Evolutionary conservation across 2,888 invertebrate genomes (phyloP), one percentile per base, ranked within the genome.

Genomic region (Cheilosia grossa): DNA sequence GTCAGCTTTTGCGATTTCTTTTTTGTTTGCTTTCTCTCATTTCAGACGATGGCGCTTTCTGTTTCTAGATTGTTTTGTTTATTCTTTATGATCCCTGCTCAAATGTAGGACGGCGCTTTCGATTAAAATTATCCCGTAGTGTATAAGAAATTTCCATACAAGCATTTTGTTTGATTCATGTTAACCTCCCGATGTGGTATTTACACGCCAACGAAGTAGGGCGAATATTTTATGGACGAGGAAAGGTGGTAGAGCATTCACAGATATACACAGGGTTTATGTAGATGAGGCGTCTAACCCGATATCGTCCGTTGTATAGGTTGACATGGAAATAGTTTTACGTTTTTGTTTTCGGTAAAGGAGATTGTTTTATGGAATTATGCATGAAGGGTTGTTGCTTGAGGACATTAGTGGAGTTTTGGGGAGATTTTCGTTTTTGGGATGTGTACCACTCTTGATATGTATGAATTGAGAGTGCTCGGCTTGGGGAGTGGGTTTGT

Each of bases 261-360:
- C 19, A 42, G 53, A 42, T 40, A 51, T 15, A 51, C 24, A 24
- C 24, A 54, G n/a, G 27, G 3, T 6, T 21, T 56, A 44, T 56
- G 44, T 19, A 56, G 69, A 69, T 44, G 33, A 56, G 37, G 21
- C 4, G 9, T 27, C 40, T 42, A 59, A 6, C 21, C 4, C n/a
- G 24, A 24, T 53, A 51, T 37, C 9, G 21, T 13, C 13, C 24
- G 5, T 13, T 37, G 33, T 44, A 21, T 21, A 6, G 67, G 30
- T 21, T 69, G 69, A 70, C 58, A 58, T 75, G 17, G 42, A 54
- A 75, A 56, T 81, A 81, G 74, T 74, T 69, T 73, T 54, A 17
- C 54, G 61, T 53, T 73, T 78, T 61, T 69, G 27, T 49, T 59
- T 75, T 75, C 40, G 17, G 15, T 54, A 58, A 6, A 9, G 17